Evolutionary conservation across 2,888 invertebrate genomes (phyloP), one percentile per base, ranked within the genome.

Genomic region (Plagiodera versicolora): DNA sequence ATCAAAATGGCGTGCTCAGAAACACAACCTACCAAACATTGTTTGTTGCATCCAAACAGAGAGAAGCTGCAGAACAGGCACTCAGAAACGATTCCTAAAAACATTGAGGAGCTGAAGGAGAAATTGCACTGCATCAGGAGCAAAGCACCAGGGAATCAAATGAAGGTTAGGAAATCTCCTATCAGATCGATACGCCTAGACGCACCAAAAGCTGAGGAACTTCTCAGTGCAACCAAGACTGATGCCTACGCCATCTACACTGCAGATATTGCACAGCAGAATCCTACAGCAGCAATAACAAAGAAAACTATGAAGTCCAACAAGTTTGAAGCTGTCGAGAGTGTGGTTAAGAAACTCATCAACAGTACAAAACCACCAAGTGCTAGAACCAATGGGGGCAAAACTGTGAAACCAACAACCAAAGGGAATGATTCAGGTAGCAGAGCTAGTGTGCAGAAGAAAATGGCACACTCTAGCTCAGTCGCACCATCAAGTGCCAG

Each of bases 281-380:
- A 11, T 39, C 14, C 32, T 28, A 8, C 32, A 10, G 32, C 11
- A 9, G 2, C 10, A 3, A 3, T 14, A 14, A 39, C n/a, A 14
- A 39, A 39, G 39, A 39, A 14, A 39, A 39, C 39, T 39, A 11
- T 10, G 5, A 32, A 32, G 32, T 32, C 19, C 1, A 24, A 53
- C 24, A 44, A 44, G 6, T 53, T 44, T n/a, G 44, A 39, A 9
- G 39, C 53, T 2, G 53, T 53, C 2, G 53, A 53, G 9, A 53
- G 53, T 44, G 53, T 53, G 5, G 53, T 53, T 1, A 53, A 44
- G 19, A 53, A 53, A 24, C 11, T 53, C 2, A 53, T 53, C 11
- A 24, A 18, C 4, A 28, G 53, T 44, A 16, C 19, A 39, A 14
- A 4, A 2, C 2, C 2, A 14, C 39, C 39, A 9, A 1, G 10